These are phyloP conservation scores for Dendrolimus kikuchii DNA, from an alignment of 1,140 invertebrate genomes.

Conservation along the genomic window DNA sequence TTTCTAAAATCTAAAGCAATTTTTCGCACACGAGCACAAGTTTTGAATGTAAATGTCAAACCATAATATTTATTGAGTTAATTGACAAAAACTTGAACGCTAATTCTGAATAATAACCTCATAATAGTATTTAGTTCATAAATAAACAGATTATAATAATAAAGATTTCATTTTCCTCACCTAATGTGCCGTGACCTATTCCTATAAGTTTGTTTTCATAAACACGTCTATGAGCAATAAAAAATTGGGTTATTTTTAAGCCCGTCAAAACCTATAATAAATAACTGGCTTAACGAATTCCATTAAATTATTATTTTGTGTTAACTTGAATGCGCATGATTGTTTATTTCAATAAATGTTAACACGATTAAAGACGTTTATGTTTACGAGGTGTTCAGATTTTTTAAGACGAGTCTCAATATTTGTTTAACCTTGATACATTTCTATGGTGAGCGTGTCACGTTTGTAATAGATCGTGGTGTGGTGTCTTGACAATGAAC, in stretches of 20 bases:
- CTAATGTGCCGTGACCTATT: slow-evolving; percentile 22
- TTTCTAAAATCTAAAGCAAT: too few species aligned
- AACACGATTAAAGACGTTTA: slow-evolving; percentile 3
- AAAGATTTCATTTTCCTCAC: slow-evolving; percentile 28
- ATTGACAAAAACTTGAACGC: slow-evolving; percentile 5
- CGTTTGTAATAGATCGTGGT: slow-evolving; percentile 28
- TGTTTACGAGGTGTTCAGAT: slow-evolving; percentile 3
- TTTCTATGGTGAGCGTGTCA: slow-evolving; percentile 28
- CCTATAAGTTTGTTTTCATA: slow-evolving; percentile 30
- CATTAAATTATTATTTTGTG: slow-evolving; percentile 12
- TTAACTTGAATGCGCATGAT: slow-evolving; percentile 14
- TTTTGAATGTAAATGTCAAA: too few species aligned
- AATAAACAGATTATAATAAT: slow-evolving; percentile 32
- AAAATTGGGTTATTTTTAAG: slow-evolving; percentile 26
- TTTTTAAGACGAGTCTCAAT: slow-evolving; percentile 12
- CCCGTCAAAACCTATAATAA: slow-evolving; percentile 17
- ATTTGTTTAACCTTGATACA: slow-evolving; percentile 27
- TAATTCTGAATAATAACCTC: slow-evolving; percentile 12
- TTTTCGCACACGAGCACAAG: too few species aligned
- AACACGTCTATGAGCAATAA: slow-evolving; percentile 26
- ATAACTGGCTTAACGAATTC: slow-evolving; percentile 25
- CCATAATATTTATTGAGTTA: neutral
- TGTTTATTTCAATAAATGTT: slow-evolving; percentile 13
- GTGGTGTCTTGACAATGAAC: slow-evolving; percentile 44
- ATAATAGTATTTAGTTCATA: slow-evolving; percentile 22